Base-by-base conservation (phyloP, 2,113 vertebrate genomes). In the Pseudorhombus dupliciocellatus region DNA sequence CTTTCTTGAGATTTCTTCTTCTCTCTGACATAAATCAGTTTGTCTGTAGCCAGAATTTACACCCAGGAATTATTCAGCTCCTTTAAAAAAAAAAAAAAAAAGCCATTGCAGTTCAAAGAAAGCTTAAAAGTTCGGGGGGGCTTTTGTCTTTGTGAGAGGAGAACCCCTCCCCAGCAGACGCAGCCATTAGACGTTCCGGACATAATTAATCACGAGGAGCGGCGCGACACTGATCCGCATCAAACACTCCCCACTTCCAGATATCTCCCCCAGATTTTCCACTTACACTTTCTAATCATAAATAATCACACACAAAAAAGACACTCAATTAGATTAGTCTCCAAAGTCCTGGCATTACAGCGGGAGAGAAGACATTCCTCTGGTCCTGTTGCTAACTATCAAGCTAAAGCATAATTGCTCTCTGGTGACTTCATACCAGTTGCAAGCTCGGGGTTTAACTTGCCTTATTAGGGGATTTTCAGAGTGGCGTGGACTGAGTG, bases 371-470 rank as follows among this genome's bases (percentile, higher is more conserved):
- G 87, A 79, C 82, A 87, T 78, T 89, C 78, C 88, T 91, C 87
- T 86, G 75, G 88, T 89, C 87, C 88, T 90, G 87, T 46, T 74
- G 86, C 89, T 93, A 92, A 93, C 92, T 93, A 93, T 91, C 84
- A 84, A 88, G 88, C 91, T 88, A 85, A 89, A 91, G 83, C 74
- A 16, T 94, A 94, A 94, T 94, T 94, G 93, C 94, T 93, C 93
- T 94, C 93, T 81, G 70, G 92, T 93, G 93, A 89, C 90, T 93
- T 91, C 88, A 89, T 92, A 88, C 84, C 84, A 91, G 87, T 92
- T 90, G 84, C 85, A 88, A 86, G 90, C 90, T 91, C 60, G 20
- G 86, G 90, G 79, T 93, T 92, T 92, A 92, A 91, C 84, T 90
- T 79, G 90, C 89, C 90, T 92, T 92, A 94, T 93, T 93, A 92